Evolutionary conservation across 2,797 vertebrate genomes (phyloP).

Genomic region (Acanthurus lineatus): DNA sequence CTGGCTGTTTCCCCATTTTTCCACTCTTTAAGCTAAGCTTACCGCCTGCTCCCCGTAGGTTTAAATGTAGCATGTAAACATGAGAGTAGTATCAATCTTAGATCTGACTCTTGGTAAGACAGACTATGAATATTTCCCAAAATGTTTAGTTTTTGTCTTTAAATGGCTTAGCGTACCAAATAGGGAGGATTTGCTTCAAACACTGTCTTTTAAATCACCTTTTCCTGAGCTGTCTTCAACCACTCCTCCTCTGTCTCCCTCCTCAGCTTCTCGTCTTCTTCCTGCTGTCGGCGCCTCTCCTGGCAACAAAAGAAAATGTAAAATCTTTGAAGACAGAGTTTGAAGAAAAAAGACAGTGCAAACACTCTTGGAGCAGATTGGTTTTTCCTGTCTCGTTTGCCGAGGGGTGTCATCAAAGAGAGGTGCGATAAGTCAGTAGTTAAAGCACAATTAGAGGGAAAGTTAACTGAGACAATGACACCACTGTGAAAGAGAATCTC

Average conservation of each 20-base stretch:
- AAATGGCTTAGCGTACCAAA: neutral
- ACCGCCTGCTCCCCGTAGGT: neutral
- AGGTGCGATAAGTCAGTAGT: neutral
- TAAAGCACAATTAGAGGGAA: neutral
- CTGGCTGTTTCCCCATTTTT: neutral
- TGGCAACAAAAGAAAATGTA: neutral
- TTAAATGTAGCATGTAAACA: neutral
- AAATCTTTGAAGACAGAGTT: slow-evolving; percentile 11
- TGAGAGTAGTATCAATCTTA: neutral
- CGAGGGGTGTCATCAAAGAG: slow-evolving; percentile 1
- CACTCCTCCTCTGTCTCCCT: slow-evolving; percentile 30
- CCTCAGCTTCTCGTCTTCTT: slow-evolving; percentile 35
- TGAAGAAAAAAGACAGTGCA: neutral
- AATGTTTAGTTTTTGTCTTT: neutral
- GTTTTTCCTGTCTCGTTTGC: neutral
- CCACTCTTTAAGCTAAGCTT: neutral
- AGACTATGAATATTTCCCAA: neutral
- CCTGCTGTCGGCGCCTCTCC: slow-evolving; percentile 20
- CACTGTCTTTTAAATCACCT: slow-evolving; percentile 17
- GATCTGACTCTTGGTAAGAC: neutral
- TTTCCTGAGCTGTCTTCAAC: slow-evolving; percentile 32
- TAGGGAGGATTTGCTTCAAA: neutral
- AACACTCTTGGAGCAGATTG: neutral
- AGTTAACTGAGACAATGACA: neutral
- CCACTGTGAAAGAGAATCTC: slow-evolving; percentile 2